Evolutionary conservation across 2,797 vertebrate species (phyloP), one percentile per base, ranked within the genome.

Genomic region (Girardinus metallicus): DNA sequence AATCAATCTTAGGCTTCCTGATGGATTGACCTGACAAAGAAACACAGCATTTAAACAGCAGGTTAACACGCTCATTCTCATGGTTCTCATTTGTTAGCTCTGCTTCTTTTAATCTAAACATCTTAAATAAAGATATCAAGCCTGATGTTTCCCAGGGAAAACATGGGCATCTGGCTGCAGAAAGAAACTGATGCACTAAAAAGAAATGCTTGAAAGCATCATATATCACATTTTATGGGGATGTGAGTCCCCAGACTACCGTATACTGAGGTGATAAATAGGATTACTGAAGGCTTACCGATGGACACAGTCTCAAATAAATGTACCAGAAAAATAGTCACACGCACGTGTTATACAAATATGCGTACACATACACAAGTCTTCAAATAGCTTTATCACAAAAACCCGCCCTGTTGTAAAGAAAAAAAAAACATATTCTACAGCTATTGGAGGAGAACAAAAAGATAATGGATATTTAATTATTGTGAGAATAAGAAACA

Each of bases 401-500:
- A 84, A 87, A 68, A 49, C n/a, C 51, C 44, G 79, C 73, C 83
- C 79, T 78, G 76, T 73, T 41, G 39, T 53, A 75, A 86, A 77
- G 79, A 47, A 75, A 86, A 81, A 76, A 11, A 0, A 53, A 29
- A 77, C 26, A 62, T 49, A 62, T 53, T 53, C 43, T 74, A 39
- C 55, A 75, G 53, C n/a, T 47, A 26, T 46, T 31, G 75, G 51
- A 85, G 75, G 71, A 75, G 60, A 74, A 66, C 60, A 81, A 83
- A 81, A 68, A 68, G 68, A 89, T 78, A 76, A 82, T 78, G 80
- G 79, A 85, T 85, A 80, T 82, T 83, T 85, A 80, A 87, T 91
- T 88, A 90, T 85, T 82, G 90, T 93, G 89, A 91, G 90, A 93
- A 93, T 90, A 82, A 89, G 81, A 79, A 90, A 86, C 79, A 90